Conservation (phyloP, 2,113 vertebrate species). For the Plotosus lineatus region DNA sequence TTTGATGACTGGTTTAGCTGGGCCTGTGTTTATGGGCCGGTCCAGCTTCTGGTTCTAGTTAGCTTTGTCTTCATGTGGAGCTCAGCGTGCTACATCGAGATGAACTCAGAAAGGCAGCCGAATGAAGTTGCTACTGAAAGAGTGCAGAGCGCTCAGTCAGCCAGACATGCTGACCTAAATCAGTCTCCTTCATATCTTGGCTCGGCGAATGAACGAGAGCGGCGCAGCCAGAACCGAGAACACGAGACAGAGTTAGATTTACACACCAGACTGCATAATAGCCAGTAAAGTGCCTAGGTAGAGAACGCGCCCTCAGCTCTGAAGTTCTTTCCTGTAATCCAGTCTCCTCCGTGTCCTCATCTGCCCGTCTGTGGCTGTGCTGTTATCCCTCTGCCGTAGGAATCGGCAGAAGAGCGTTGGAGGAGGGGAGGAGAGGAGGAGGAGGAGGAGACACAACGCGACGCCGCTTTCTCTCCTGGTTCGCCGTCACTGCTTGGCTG, state of each 20-base stretch:
- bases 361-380: conserved; percentile 65
- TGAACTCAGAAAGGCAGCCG: conserved; percentile 34
- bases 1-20: neutral
- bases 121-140: conserved; percentile 15
- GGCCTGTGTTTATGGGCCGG: conserved; percentile 29
- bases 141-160: conserved; percentile 58
- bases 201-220: conserved; percentile 57
- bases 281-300: conserved; percentile 20
- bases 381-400: conserved; percentile 69
- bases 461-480: conserved; percentile 26
- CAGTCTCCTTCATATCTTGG: conserved; percentile 75
- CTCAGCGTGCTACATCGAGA: neutral
- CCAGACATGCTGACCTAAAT: conserved; percentile 79
- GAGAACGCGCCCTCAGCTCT: conserved; percentile 13
- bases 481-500: conserved; percentile 3
- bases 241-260: conserved; percentile 36
- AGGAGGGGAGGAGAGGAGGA: conserved; percentile 20
- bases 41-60: neutral
- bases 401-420: conserved; percentile 43
- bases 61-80: conserved; percentile 15
- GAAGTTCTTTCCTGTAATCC: conserved; percentile 44
- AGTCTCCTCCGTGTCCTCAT: conserved; percentile 52
- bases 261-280: conserved; percentile 45
- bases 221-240: conserved; percentile 47
- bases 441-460: conserved; percentile 23